Evolutionary conservation across 2,888 invertebrate genomes (phyloP).

Genomic region (Euzetes globulus): DNA sequence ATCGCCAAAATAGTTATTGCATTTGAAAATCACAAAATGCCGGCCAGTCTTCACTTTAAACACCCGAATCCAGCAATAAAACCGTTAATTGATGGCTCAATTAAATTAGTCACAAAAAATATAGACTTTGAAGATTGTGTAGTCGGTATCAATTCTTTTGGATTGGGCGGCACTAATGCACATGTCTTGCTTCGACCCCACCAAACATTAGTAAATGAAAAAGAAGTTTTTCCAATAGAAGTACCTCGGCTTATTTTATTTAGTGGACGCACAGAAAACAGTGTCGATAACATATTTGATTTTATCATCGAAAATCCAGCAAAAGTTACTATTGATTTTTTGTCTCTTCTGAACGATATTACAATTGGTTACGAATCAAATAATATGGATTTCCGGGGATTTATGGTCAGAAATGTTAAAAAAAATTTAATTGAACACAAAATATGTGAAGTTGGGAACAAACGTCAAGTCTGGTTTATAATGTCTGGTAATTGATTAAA

Average conservation of each 20-base stretch:
- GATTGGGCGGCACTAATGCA: constrained; percentile 51
- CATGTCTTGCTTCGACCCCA: constrained; percentile 45
- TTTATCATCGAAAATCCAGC: background rate
- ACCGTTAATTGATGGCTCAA: constrained; percentile 75
- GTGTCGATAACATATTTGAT: constrained; percentile 45
- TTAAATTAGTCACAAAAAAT: constrained; percentile 76
- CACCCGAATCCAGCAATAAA: constrained; percentile 82
- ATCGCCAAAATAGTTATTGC: constrained; percentile 83
- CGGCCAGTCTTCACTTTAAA: constrained; percentile 80
- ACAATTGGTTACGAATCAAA: constrained; percentile 50
- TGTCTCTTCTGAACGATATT: constrained; percentile 66
- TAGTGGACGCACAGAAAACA: constrained; percentile 76
- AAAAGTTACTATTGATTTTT: constrained; percentile 39
- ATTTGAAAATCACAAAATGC: constrained; percentile 82
- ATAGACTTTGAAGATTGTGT: constrained; percentile 51
- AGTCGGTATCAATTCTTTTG: constrained; percentile 53
- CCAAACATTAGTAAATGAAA: constrained; percentile 25
- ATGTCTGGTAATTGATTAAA: constrained; percentile 66
- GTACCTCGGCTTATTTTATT: constrained; percentile 63
- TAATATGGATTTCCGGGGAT: constrained; percentile 17
- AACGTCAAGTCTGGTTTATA: constrained; percentile 82
- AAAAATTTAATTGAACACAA: background rate
- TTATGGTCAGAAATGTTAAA: background rate
- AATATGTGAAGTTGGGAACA: constrained; percentile 43
- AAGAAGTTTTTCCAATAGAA: background rate